A percentile compares a stretch with the other conserved stretches of the same genome.
phyloP scores from a whole-genome alignment of 2,113 vertebrate genomes.

The Pelecanus crispus region DNA sequence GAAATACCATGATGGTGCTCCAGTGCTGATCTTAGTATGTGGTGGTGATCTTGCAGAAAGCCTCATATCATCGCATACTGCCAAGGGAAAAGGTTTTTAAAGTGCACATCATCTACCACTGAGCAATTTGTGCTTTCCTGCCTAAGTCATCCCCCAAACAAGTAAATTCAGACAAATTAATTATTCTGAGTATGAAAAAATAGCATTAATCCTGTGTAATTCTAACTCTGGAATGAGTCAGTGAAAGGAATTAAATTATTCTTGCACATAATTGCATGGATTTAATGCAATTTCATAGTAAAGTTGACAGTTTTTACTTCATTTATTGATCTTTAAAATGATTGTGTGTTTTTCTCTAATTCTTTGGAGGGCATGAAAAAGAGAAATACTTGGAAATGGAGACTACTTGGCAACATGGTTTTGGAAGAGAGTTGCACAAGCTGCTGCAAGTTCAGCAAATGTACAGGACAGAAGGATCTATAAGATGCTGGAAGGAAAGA shows the following conservation, averaged over 20 bases:
- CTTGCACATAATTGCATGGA: neutral
- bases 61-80: fast-evolving
- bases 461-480: neutral
- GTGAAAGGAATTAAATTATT: conserved; percentile 3
- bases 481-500: neutral
- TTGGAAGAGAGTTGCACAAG: neutral
- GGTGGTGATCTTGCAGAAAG: neutral
- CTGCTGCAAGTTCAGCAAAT: neutral
- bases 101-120: neutral
- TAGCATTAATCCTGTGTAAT: neutral
- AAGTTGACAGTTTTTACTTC: neutral
- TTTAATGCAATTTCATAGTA: neutral
- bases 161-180: neutral
- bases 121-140: neutral
- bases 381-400: neutral
- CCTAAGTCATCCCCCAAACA: neutral
- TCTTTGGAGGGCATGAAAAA: neutral
- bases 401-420: neutral
- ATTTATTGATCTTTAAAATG: conserved; percentile 10
- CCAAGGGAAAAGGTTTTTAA: neutral
- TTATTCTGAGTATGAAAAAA: conserved; percentile 2
- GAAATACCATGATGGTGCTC: neutral
- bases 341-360: neutral
- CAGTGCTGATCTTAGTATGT: neutral
- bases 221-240: neutral